Conservation (phyloP, 2,797 vertebrate species). For the Ptychadena robeensis region DNA sequence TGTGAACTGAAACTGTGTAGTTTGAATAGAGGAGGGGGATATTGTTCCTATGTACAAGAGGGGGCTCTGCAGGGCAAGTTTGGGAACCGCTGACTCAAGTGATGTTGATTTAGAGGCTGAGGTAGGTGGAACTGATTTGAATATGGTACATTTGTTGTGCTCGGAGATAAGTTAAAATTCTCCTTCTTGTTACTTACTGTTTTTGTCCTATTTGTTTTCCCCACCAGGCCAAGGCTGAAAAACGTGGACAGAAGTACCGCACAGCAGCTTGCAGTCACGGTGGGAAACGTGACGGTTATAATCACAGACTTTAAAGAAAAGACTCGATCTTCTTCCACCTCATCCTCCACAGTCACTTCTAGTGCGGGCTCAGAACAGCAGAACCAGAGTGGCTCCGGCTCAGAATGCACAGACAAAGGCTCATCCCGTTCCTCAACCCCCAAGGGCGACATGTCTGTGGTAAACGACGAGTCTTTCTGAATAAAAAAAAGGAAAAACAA, state of each 20-base stretch:
- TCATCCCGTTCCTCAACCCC: slow-evolving; percentile 97
- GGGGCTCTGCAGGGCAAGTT: too few species aligned
- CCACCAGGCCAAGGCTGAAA: slow-evolving; percentile 95
- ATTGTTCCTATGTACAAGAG: too few species aligned
- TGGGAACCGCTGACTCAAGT: too few species aligned
- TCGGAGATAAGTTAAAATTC: too few species aligned
- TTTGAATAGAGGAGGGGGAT: too few species aligned
- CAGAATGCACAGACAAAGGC: slow-evolving; percentile 99
- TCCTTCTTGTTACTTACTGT: too few species aligned
- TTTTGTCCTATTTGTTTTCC: background rate
- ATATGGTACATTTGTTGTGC: too few species aligned
- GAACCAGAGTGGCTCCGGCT: slow-evolving; percentile 97
- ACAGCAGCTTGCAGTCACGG: slow-evolving; percentile 97
- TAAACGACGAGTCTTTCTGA: slow-evolving; percentile 97
- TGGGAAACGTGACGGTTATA: slow-evolving; percentile 98
- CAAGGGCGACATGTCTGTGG: slow-evolving; percentile 92
- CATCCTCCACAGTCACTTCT: slow-evolving; percentile 98
- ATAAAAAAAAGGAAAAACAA: slow-evolving; percentile 46
- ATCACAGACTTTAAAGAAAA: slow-evolving; percentile 99
- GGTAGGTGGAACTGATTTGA: too few species aligned
- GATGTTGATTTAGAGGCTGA: too few species aligned
- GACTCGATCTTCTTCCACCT: slow-evolving; percentile 96
- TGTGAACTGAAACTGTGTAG: too few species aligned
- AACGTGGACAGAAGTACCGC: slow-evolving; percentile 97
- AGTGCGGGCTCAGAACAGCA: slow-evolving; percentile 96